A percentile compares a stretch with the other conserved stretches of the same genome.
phyloP scores from a whole-genome alignment of 2,888 invertebrate species.

The Philereme vetulata region DNA sequence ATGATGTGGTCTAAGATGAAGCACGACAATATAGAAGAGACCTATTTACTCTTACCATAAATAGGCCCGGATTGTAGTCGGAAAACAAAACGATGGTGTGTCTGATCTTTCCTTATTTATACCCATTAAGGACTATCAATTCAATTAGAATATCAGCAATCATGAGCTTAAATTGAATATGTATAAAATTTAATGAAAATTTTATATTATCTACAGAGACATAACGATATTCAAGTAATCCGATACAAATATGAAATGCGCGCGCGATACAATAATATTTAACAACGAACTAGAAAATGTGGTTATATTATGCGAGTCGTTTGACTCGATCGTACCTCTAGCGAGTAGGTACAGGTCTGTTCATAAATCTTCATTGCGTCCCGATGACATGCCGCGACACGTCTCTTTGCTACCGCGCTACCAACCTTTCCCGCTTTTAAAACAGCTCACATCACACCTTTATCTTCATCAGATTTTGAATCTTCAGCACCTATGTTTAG shows the following conservation, averaged over 20 bases:
- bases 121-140: too few relatives aligned
- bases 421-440: constrained; percentile 45
- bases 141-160: constrained; percentile 18
- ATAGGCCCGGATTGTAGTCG: too few relatives aligned
- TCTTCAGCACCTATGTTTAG: constrained; percentile 36
- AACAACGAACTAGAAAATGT: constrained; percentile 64
- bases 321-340: constrained; percentile 58
- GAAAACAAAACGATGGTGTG: too few relatives aligned
- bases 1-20: too few relatives aligned
- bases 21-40: too few relatives aligned
- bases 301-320: constrained; percentile 56
- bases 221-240: constrained; percentile 41
- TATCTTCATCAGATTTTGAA: constrained; percentile 39
- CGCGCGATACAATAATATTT: constrained; percentile 49
- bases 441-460: constrained; percentile 54
- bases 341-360: constrained; percentile 60
- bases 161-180: constrained; percentile 9
- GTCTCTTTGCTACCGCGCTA: constrained; percentile 80
- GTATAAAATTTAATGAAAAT: too few relatives aligned
- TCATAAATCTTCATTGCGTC: constrained; percentile 83
- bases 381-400: constrained; percentile 83
- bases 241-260: constrained; percentile 50
- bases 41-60: too few relatives aligned
- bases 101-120: too few relatives aligned
- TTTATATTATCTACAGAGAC: constrained; percentile 25